These are phyloP conservation scores for Parazoanthus swiftii DNA, from an alignment of 92 coral and sea anemone genomes.

Conservation along the genomic window DNA sequence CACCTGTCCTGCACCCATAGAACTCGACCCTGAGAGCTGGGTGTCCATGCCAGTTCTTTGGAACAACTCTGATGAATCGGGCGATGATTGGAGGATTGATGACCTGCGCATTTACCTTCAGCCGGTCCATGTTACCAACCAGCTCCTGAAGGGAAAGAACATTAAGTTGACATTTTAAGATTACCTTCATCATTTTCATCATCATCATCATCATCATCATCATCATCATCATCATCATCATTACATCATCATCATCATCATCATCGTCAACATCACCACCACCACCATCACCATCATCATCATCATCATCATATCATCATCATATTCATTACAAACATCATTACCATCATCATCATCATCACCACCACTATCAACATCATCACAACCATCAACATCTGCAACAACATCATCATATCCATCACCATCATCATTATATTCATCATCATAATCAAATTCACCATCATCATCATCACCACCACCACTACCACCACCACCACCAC, in stretches of 20 bases:
- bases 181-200: no score
- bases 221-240: no score
- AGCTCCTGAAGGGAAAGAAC: neutral
- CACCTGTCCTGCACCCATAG: constrained; percentile 9
- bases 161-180: neutral
- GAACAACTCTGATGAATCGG: neutral
- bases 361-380: neutral
- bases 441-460: no score
- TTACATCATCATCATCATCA: no score
- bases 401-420: neutral
- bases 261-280: no score
- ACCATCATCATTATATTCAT: neutral
- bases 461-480: no score
- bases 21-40: neutral
- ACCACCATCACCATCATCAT: no score
- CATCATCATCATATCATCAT: no score
- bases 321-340: no score
- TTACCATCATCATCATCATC: no score
- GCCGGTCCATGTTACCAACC: constrained; percentile 6
- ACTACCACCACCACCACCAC: no score
- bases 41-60: neutral
- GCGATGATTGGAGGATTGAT: neutral
- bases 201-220: no score
- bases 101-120: neutral
- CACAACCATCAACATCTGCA: neutral